Percentiles rank a stretch among this genome's conserved stretches.
Evolutionary conservation across 2,888 invertebrate species (phyloP).

Genomic region (Bombylius discolor): DNA sequence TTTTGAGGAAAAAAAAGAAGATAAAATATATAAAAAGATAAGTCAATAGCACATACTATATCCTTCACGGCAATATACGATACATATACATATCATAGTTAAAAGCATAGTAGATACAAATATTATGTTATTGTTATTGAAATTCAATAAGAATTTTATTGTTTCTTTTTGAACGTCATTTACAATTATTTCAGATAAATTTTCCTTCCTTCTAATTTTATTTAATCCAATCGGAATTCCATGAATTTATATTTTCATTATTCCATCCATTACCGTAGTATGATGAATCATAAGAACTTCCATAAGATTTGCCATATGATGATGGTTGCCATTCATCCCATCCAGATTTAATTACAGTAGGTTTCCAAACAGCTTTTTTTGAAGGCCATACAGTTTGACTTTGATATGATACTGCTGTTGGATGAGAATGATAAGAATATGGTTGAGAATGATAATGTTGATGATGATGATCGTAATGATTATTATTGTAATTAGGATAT

Average conservation of each 20-base stretch:
- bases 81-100: too few relatives aligned
- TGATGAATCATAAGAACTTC: not conserved
- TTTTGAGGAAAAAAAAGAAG: too few relatives aligned
- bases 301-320: too few relatives aligned
- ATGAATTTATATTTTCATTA: not conserved
- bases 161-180: too few relatives aligned
- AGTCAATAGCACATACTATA: too few relatives aligned
- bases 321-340: not conserved
- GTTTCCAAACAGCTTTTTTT: not conserved
- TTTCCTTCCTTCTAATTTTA: not conserved
- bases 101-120: too few relatives aligned
- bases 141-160: too few relatives aligned
- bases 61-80: too few relatives aligned
- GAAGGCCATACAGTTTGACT: conserved; percentile 33
- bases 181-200: too few relatives aligned
- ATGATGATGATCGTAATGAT: not conserved
- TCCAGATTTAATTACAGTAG: not conserved
- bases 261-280: not conserved
- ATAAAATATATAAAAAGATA: too few relatives aligned
- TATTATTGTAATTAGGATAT: not conserved
- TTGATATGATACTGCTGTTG: conserved; percentile 36
- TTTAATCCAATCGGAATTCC: not conserved
- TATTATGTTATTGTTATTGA: too few relatives aligned
- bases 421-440: not conserved
- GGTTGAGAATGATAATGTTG: not conserved